Base-by-base conservation (phyloP, 2,888 invertebrate genomes). In the Drosophila meridiana region DNA sequence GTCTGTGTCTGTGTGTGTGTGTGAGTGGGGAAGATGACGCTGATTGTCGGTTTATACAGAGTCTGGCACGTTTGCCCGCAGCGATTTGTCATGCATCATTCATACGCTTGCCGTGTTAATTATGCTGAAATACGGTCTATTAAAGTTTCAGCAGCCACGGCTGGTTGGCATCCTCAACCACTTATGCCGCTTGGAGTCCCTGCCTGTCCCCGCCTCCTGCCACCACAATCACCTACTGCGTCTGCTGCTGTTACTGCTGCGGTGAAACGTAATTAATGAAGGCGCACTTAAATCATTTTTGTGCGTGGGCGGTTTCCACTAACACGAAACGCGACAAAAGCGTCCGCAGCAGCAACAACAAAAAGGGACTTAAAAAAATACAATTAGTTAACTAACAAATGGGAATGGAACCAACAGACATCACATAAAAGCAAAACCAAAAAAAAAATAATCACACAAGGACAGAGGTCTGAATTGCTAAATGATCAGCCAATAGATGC, bases 281-380 rank as follows among this genome's bases (percentile, higher is more conserved):
- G 77, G 85, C 89, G 79, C 78, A 87, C 84, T 89, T 89, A 83
- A 85, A 86, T 89, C 89, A 89, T 87, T 85, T 85, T 81, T 81
- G 89, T 89, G 85, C 87, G 87, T 88, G 78, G 89, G 78, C 66
- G 68, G 58, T 62, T 70, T 50, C 72, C 69, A 67, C 64, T 60
- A 71, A 57, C 70, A 76, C 67, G 65, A 62, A 80, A 50, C 65
- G 76, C 80, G 67, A 79, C 70, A 77, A 76, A 74, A 73, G 76
- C 75, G 69, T 60, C 62, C 52, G 36, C 69, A 52, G 61, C 62
- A 56, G 43, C 62, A 67, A 47, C 63, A 67, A 43, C 67, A 65
- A 67, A 52, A 61, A 47, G 20, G 66, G 65, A 32, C 60, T 47
- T 34, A 73, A 80, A 83, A 86, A 75, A 75, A 86, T 87, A 82